Conservation (phyloP, 2,797 vertebrate genomes). For the Aeoliscus strigatus region DNA sequence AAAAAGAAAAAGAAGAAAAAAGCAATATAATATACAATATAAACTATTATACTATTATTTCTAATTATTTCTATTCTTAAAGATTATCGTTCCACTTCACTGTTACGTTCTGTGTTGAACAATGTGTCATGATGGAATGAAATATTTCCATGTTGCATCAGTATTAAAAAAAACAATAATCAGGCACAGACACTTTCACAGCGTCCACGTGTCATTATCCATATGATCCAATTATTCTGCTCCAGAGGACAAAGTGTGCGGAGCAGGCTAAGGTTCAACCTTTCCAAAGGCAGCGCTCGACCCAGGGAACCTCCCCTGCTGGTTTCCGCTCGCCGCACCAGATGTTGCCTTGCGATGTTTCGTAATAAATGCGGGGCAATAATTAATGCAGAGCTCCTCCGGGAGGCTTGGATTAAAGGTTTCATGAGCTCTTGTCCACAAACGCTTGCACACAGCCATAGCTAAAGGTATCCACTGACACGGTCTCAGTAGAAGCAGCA, state of each 20-base stretch:
- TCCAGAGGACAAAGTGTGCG: constrained; percentile 6
- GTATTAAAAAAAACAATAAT: too few relatives aligned
- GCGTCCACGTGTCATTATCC: constrained; percentile 11
- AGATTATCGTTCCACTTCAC: too few relatives aligned
- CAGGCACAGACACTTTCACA: too few relatives aligned
- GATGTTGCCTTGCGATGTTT: constrained; percentile 43
- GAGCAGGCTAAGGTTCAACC: constrained; percentile 23
- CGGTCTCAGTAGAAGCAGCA: too few relatives aligned
- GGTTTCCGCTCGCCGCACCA: constrained; percentile 30
- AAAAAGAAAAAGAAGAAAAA: too few relatives aligned
- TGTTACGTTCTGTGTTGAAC: too few relatives aligned
- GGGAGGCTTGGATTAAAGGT: constrained; percentile 19
- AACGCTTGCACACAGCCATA: neutral
- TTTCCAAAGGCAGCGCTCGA: constrained; percentile 27
- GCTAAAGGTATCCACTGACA: constrained; percentile 11
- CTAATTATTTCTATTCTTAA: too few relatives aligned
- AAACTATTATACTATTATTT: too few relatives aligned
- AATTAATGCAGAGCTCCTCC: constrained; percentile 37
- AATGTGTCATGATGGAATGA: too few relatives aligned
- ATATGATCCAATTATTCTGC: constrained; percentile 26
- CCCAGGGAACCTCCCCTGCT: constrained; percentile 32
- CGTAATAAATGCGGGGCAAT: constrained; percentile 28
- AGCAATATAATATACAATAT: too few relatives aligned
- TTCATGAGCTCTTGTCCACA: constrained; percentile 17
- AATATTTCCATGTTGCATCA: too few relatives aligned